A percentile compares a stretch with the other conserved stretches of the same genome.
Evolutionary conservation across 2,888 invertebrate genomes (phyloP).

Genomic region (Xylota sylvarum): DNA sequence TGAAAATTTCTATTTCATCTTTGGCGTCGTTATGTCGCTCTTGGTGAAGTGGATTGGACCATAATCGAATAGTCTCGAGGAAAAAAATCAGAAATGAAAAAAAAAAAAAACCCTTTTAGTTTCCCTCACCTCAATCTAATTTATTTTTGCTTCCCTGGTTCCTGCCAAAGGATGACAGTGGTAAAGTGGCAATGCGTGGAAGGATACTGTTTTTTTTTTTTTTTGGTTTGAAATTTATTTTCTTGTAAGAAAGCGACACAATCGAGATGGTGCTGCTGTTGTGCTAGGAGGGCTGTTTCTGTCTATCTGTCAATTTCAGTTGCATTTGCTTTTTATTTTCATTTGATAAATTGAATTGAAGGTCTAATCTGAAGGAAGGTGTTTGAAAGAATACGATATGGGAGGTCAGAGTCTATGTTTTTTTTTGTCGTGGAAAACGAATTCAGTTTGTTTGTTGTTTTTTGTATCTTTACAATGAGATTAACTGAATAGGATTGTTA

Average conservation of each 20-base stretch:
- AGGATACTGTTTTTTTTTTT: slow-evolving; percentile 5
- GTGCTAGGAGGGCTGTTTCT: slow-evolving; percentile 12
- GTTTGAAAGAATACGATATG: neutral
- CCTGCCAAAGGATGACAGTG: slow-evolving; percentile 1
- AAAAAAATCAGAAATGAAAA: slow-evolving; percentile 65
- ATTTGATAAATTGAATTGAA: slow-evolving; percentile 54
- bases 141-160: slow-evolving; percentile 36
- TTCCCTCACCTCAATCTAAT: slow-evolving; percentile 68
- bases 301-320: slow-evolving; percentile 16
- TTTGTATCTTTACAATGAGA: too few relatives aligned
- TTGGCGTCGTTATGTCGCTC: slow-evolving; percentile 60
- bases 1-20: slow-evolving; percentile 7
- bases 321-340: neutral
- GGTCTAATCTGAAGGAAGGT: neutral
- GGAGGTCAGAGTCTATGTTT: too few relatives aligned
- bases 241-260: slow-evolving; percentile 17
- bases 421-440: too few relatives aligned
- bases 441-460: too few relatives aligned
- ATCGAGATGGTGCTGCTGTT: slow-evolving; percentile 39
- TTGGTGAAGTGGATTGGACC: slow-evolving; percentile 62
- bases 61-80: slow-evolving; percentile 70
- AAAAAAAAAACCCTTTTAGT: slow-evolving; percentile 59
- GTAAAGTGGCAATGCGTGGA: slow-evolving; percentile 37
- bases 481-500: too few relatives aligned
- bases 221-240: neutral